These are phyloP conservation scores for Tupaia tana DNA, from an alignment of 2,113 vertebrate species.

Conservation along the genomic window DNA sequence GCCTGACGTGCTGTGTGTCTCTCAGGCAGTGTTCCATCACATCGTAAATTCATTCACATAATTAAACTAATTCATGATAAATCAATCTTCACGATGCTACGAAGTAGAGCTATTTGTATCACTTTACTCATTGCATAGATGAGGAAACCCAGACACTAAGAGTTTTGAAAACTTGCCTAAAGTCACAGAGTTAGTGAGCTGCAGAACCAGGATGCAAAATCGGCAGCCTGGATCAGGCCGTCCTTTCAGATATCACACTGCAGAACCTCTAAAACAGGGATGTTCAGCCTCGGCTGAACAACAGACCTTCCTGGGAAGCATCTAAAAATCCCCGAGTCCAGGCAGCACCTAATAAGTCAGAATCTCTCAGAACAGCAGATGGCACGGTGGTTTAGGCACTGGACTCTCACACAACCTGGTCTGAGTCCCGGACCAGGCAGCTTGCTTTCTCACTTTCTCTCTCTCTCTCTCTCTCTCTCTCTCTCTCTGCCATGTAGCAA, in stretches of 20 bases:
- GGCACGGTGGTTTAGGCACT: too few species aligned
- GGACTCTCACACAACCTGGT: too few species aligned
- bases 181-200: neutral
- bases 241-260: rapidly evolving
- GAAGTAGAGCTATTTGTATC: neutral
- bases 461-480: too few species aligned
- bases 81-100: neutral
- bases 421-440: too few species aligned
- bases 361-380: neutral
- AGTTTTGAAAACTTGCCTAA: neutral
- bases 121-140: neutral
- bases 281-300: neutral
- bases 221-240: too few species aligned
- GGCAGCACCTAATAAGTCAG: neutral
- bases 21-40: too few species aligned
- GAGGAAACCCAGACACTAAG: neutral
- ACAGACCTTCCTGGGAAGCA: neutral
- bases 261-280: neutral
- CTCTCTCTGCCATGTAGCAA: too few species aligned
- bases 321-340: rapidly evolving
- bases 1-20: neutral
- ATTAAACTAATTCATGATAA: too few species aligned
- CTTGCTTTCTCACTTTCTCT: too few species aligned
- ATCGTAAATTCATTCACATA: too few species aligned
- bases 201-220: neutral